phyloP scores from a whole-genome alignment of 2,888 invertebrate genomes.

The Drosophila meridiana region DNA sequence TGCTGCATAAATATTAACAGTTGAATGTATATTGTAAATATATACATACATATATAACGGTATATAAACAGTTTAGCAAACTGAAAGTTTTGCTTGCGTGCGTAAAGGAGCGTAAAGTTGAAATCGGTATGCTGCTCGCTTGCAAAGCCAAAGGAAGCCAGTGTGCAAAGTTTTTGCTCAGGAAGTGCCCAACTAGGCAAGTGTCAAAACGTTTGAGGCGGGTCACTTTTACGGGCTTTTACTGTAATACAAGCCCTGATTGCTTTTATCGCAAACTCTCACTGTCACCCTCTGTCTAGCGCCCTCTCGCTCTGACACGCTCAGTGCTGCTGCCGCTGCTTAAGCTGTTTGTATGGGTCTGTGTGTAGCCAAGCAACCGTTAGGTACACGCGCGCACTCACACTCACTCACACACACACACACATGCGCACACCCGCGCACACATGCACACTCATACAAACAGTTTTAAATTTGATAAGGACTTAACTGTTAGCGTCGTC shows the following conservation, averaged over 20 bases:
- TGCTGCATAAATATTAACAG: neutral
- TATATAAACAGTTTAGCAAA: neutral
- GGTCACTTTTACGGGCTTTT: slow-evolving; percentile 44
- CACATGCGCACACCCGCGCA: slow-evolving; percentile 2
- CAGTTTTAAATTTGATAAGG: slow-evolving; percentile 54
- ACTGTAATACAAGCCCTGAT: slow-evolving; percentile 38
- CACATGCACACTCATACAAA: slow-evolving; percentile 12
- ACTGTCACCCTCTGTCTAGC: neutral
- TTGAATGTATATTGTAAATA: neutral
- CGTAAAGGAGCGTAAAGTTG: slow-evolving; percentile 40
- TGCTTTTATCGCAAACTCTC: slow-evolving; percentile 14
- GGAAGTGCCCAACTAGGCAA: slow-evolving; percentile 39
- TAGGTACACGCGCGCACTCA: slow-evolving; percentile 20
- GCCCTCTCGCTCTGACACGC: neutral
- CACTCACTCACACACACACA: slow-evolving; percentile 22
- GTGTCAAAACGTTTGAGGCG: slow-evolving; percentile 45
- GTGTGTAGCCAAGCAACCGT: slow-evolving; percentile 49
- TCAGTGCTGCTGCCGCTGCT: neutral
- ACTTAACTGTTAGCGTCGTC: slow-evolving; percentile 42
- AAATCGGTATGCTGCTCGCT: slow-evolving; percentile 36
- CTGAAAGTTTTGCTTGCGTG: slow-evolving; percentile 37
- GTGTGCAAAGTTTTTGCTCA: slow-evolving; percentile 10
- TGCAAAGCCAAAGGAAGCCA: slow-evolving; percentile 2
- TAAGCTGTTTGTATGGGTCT: slow-evolving; percentile 27
- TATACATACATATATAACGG: neutral